Evolutionary conservation across 2,888 invertebrate genomes (phyloP).

Genomic region (Terebella lapidaria): DNA sequence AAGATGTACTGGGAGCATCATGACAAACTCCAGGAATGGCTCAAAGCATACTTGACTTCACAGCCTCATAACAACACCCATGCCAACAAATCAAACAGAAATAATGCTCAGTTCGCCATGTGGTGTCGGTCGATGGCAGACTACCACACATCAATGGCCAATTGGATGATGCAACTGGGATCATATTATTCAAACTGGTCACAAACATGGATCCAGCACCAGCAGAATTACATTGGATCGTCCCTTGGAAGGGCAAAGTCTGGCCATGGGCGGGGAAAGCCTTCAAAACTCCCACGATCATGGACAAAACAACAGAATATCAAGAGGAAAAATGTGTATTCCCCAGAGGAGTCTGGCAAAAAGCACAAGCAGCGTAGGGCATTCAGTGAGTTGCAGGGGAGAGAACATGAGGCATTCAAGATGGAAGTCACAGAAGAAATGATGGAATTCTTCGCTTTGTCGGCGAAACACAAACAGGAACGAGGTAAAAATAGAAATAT

Average conservation of each 20-base stretch:
- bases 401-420: conserved; percentile 35
- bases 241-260: neutral
- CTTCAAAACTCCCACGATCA: neutral
- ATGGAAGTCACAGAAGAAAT: conserved; percentile 65
- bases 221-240: neutral
- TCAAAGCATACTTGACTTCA: neutral
- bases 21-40: neutral
- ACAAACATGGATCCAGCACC: neutral
- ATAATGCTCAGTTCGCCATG: too few relatives aligned
- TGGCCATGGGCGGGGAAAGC: neutral
- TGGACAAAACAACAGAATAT: neutral
- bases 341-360: too few relatives aligned
- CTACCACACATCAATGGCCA: neutral
- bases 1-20: neutral
- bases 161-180: neutral
- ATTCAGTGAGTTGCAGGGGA: neutral
- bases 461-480: conserved; percentile 59
- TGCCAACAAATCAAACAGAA: too few relatives aligned
- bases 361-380: neutral
- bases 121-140: neutral
- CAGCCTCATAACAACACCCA: too few relatives aligned
- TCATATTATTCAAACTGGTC: neutral
- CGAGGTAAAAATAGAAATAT: conserved; percentile 42
- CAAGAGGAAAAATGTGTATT: too few relatives aligned
- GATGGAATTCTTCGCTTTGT: conserved; percentile 62